Base-by-base conservation (phyloP, 2,797 vertebrate genomes). In the Buphagus erythrorhynchus region DNA sequence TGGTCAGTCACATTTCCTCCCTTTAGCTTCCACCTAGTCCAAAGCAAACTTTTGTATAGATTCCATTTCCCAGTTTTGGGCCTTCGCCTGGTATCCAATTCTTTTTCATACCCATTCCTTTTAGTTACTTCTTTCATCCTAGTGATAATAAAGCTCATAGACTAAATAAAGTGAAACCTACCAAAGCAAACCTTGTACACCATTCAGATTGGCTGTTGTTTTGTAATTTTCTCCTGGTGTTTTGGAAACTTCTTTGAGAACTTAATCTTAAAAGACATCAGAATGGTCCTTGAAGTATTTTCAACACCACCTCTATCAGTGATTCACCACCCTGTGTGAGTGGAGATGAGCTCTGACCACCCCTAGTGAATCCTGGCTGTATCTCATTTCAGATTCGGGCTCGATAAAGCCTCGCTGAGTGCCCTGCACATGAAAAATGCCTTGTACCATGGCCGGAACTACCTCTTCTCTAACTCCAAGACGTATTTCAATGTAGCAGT, bases 401-500 rank as follows among this genome's bases (percentile, higher is more conserved):
- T 99, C 5, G 96, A 97, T 35, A 98, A 97, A 57, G 97, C 95
- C 90, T 98, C 78, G 10, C 92, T 98, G 81, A 96, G 97, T 85
- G 97, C 90, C 0, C 97, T 99, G 86, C 80, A 69, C 9, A 97
- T 99, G 14, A 97, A 99, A 40, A 98, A 99, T 8, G 99, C 99
- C 42, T 95, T 99, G 38, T 97, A 99, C 97, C 98, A 99, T 21
- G 98, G 98, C 91, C 98, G 99, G 31, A 98, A 98, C 86, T 99
- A 99, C 95, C 98, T 99, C 94, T 98, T 99, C 73, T 97, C 98
- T 10, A 99, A 99, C 96, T 99, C 99, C 26, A 99, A 99, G 98
- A 99, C 99, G 0, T 99, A 99, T 94, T 99, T 99, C 98, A 99
- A 99, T 25, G 15, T 99, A 43, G 99, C 99, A 5, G 98, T 97